These are phyloP conservation scores for Pseudochirops cupreus DNA, from an alignment of 2,797 vertebrate species.

Conservation along the genomic window DNA sequence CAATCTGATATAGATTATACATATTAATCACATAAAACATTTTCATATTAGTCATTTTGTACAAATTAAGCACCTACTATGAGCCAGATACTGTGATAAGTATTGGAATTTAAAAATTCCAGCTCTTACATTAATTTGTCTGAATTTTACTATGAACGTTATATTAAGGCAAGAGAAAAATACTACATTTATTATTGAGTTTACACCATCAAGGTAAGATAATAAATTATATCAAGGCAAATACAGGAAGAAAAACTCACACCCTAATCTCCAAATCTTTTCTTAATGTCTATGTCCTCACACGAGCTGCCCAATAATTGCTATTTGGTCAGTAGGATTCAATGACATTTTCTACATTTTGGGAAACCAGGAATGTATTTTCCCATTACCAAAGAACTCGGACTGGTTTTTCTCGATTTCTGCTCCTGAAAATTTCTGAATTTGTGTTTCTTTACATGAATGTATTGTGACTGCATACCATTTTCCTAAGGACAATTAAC, in stretches of 20 bases:
- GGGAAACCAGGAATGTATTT: neutral
- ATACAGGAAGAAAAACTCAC: neutral
- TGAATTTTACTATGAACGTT: constrained; percentile 49
- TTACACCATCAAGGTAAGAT: constrained; percentile 58
- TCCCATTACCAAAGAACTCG: constrained; percentile 20
- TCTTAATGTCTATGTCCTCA: constrained; percentile 51
- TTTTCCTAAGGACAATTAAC: constrained; percentile 38
- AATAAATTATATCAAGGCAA: constrained; percentile 38
- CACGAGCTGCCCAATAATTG: constrained; percentile 27
- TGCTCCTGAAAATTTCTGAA: constrained; percentile 43
- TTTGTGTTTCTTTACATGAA: constrained; percentile 8
- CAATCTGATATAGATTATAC: neutral
- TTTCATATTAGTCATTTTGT: neutral
- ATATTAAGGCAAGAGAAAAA: constrained; percentile 47
- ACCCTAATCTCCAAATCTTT: constrained; percentile 13
- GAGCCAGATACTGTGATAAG: neutral
- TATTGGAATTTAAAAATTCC: neutral
- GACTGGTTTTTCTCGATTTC: constrained; percentile 37
- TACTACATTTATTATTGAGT: constrained; percentile 37
- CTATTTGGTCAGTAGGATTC: neutral
- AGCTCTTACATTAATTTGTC: neutral
- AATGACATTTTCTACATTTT: constrained; percentile 13
- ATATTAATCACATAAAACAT: neutral
- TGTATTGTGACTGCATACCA: neutral
- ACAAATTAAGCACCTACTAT: neutral